Evolutionary conservation across 2,797 vertebrate species (phyloP).

Genomic region (Malacoraja senta): DNA sequence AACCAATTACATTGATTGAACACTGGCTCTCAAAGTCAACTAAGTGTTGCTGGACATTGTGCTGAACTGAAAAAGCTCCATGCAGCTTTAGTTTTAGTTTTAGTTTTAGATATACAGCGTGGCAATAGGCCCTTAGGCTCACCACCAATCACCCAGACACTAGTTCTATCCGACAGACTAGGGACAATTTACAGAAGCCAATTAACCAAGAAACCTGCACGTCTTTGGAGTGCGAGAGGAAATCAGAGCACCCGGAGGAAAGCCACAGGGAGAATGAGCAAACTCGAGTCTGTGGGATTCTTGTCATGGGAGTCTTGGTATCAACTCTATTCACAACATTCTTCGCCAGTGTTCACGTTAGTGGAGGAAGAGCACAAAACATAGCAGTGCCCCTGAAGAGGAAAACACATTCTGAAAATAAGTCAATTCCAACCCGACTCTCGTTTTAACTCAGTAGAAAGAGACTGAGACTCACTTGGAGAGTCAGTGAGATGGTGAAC

Average conservation of each 20-base stretch:
- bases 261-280: too few relatives aligned
- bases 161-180: too few relatives aligned
- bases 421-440: neutral
- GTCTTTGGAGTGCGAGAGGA: too few relatives aligned
- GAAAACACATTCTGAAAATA: neutral
- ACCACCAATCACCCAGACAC: too few relatives aligned
- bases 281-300: too few relatives aligned
- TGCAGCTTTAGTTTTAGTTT: neutral
- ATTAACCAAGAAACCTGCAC: too few relatives aligned
- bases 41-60: neutral
- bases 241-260: too few relatives aligned
- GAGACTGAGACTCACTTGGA: neutral
- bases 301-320: neutral
- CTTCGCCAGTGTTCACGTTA: neutral
- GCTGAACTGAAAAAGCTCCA: neutral
- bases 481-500: conserved; percentile 24
- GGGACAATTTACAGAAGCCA: too few relatives aligned
- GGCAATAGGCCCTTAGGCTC: too few relatives aligned
- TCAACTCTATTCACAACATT: neutral
- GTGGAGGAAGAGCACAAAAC: neutral
- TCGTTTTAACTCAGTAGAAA: neutral
- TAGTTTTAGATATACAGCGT: too few relatives aligned
- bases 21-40: neutral
- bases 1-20: neutral
- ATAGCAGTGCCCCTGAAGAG: neutral